Base-by-base conservation (phyloP, 1,140 invertebrate species). In the Drosophila parabipectinata region DNA sequence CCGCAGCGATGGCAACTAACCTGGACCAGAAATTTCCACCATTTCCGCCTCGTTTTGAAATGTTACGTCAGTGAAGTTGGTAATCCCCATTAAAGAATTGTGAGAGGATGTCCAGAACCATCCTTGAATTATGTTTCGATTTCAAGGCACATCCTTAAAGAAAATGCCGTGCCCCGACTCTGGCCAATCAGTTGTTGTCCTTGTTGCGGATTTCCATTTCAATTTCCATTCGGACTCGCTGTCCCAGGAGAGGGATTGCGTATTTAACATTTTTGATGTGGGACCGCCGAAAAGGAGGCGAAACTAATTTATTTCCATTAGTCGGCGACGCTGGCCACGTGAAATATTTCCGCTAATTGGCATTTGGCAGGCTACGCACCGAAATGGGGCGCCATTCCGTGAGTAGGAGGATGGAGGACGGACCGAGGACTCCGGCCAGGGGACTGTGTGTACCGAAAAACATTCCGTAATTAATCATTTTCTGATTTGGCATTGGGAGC, bases 381-480 rank as follows among this genome's bases (percentile, higher is more conserved):
- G 12, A 12, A 52, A 55, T 30, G 30, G n/a, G 32, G 37, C 10
- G 5, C 10, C 4, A 28, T 3, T 24, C n/a, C 24, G 10, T 12
- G 8, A 24, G 9, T 6, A 28, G 5, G 8, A 32, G 24, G 3
- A 32, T 7, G n/a, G 24, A n/a, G 5, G 3, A 5, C 14, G 39
- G 39, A 37, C 34, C 3, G 10, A 10, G 32, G 32, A 32, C 32
- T 10, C 3, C 8, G 32, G 32, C 8, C 32, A 3, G 3, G 7
- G 32, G 32, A 32, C 9, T 37, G 34, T 44, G 41, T 44, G 41
- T 44, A 44, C 14, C 41, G 24, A 24, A 45, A 45, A 56, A 50
- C 69, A 75, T 74, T 87, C 66, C 62, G 81, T 78, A 85, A 85
- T 85, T 85, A 85, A 85, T 85, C 81, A 85, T 87, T 81, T 85